Evolutionary conservation across 2,888 invertebrate genomes (phyloP).

Genomic region (Sesia bembeciformis): DNA sequence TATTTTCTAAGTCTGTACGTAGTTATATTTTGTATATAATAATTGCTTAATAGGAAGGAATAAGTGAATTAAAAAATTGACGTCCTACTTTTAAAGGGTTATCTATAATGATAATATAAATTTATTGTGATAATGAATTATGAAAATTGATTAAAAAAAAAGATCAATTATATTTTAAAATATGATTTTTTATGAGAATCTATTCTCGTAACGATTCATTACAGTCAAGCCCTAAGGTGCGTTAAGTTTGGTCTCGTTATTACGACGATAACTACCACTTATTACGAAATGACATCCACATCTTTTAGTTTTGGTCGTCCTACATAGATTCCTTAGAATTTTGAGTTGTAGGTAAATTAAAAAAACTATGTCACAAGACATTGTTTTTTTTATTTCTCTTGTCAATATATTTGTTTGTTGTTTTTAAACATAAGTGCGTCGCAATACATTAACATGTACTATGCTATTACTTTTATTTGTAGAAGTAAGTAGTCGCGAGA

Average conservation of each 20-base stretch:
- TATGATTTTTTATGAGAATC: neutral
- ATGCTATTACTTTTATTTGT: neutral
- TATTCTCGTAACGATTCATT: neutral
- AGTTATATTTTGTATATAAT: constrained; percentile 47
- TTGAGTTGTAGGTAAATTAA: neutral
- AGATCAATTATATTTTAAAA: neutral
- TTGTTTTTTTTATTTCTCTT: too few species aligned
- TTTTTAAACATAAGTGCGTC: neutral
- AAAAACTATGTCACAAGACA: neutral
- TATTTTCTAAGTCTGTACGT: constrained; percentile 45
- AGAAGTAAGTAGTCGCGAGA: neutral
- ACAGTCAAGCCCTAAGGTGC: constrained; percentile 4
- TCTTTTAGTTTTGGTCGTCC: constrained; percentile 14
- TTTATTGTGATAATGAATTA: neutral
- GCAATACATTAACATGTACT: neutral
- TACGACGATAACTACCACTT: constrained; percentile 10
- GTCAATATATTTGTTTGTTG: too few species aligned
- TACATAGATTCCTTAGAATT: constrained; percentile 1
- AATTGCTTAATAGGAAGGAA: constrained; percentile 69
- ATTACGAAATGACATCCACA: constrained; percentile 16
- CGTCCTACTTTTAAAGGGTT: constrained; percentile 33
- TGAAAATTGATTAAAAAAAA: neutral
- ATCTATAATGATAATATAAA: neutral
- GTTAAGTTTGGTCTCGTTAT: constrained; percentile 8
- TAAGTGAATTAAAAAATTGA: constrained; percentile 64